Evolutionary conservation across 2,797 vertebrate genomes (phyloP), one percentile per base, ranked within the genome.

Genomic region (Malurus leucopterus): DNA sequence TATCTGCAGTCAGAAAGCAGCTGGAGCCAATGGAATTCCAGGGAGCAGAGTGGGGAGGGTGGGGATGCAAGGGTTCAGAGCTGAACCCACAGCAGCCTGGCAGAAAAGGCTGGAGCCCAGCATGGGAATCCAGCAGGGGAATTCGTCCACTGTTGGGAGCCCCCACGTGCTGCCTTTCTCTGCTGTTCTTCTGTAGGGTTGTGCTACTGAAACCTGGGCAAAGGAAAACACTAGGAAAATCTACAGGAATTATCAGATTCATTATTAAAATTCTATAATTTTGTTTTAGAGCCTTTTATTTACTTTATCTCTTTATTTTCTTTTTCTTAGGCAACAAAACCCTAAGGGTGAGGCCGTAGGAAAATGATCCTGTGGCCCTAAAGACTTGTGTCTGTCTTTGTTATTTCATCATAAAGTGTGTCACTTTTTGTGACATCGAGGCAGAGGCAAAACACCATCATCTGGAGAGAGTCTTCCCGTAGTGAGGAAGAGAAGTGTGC

Each of bases 101-200:
- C 30, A 74, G 72, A 67, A 67, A 68, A 76, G 53, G 53, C 53
- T 29, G 38, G 40, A 44, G 38, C 46, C 38, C 61, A 58, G 53
- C 27, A 51, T 29, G n/a, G 44, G n/a, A 65, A 65, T 44, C 38
- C 58, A 78, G 23, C 62, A 11, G 8, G 5, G n/a, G 43, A 27
- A 30, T 26, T 36, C 1, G 5, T 6, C 34, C 16, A 36, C 3
- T 3, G 16, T 0, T 50, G 57, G 14, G 34, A 63, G 22, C 29
- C 30, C 61, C 34, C 32, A 18, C 0, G 4, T 27, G 27, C 41
- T 72, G 61, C 32, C 58, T 41, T 88, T 70, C 71, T 73, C 41
- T 51, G 49, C 38, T 62, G 19, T 5, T 57, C 70, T 44, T 54
- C 50, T 71, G 53, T 41, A 61, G 15, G 53, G 41, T 54, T 13